These are phyloP conservation scores for Jacana jacana DNA, from an alignment of 2,113 vertebrate species.

Conservation along the genomic window DNA sequence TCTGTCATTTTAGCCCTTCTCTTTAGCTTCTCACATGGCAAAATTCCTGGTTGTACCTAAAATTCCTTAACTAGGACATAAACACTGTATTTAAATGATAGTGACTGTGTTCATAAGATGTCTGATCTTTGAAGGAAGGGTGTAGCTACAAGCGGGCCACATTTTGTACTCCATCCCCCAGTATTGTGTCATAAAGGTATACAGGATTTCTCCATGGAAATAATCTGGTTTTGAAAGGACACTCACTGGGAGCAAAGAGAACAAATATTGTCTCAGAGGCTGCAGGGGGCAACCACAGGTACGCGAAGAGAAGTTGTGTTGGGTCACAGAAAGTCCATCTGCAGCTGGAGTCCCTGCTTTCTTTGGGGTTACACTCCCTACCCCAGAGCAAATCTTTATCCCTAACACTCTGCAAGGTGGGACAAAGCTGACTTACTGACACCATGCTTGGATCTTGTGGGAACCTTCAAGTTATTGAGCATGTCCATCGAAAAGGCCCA, in stretches of 20 bases:
- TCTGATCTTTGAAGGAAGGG: background rate
- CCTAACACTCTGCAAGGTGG: background rate
- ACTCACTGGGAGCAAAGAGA: background rate
- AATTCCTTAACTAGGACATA: background rate
- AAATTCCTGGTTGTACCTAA: background rate
- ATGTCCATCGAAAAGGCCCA: rapidly evolving
- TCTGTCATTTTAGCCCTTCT: background rate
- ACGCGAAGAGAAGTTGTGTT: background rate
- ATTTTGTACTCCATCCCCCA: background rate
- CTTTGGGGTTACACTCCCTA: background rate
- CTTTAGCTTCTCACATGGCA: background rate
- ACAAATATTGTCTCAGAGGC: background rate
- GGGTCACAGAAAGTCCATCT: background rate
- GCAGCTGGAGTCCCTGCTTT: background rate
- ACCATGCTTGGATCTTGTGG: rapidly evolving
- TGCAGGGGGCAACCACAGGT: background rate
- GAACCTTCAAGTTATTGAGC: background rate
- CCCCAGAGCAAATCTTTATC: background rate
- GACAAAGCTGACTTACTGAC: background rate
- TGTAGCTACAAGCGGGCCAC: background rate
- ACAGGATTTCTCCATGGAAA: background rate
- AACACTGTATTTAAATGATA: background rate
- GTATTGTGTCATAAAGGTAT: background rate
- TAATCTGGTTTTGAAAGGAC: background rate
- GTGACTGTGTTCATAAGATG: too few relatives aligned